Evolutionary conservation across 2,888 invertebrate genomes (phyloP).

Genomic region (Stegophylla sp.): DNA sequence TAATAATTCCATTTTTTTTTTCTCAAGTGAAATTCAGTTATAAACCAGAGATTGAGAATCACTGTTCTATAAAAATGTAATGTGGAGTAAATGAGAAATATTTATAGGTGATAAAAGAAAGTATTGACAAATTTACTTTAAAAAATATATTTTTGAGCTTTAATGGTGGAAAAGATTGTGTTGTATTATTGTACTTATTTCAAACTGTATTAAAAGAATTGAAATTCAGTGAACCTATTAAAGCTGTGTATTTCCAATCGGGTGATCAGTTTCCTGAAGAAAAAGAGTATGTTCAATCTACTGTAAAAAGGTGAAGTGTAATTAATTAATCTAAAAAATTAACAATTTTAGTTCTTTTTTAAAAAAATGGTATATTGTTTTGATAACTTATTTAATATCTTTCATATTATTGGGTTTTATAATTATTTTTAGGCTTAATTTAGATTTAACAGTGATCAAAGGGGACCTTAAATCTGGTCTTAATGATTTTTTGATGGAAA

Average conservation of each 20-base stretch:
- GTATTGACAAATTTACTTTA: slow-evolving; percentile 72
- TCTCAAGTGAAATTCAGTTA: too few species aligned
- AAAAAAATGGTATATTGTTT: neutral
- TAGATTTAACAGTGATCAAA: slow-evolving; percentile 44
- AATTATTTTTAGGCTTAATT: slow-evolving; percentile 49
- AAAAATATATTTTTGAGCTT: slow-evolving; percentile 88
- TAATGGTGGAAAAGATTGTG: slow-evolving; percentile 99
- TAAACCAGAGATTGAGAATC: too few species aligned
- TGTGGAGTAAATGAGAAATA: neutral
- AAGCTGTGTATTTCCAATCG: slow-evolving; percentile 81
- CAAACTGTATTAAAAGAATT: slow-evolving; percentile 66
- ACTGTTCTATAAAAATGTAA: neutral
- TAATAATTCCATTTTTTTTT: too few species aligned
- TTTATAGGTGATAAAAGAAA: slow-evolving; percentile 65
- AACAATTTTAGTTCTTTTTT: neutral
- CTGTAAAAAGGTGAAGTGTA: slow-evolving; percentile 69
- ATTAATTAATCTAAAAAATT: neutral
- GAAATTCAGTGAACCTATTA: slow-evolving; percentile 62
- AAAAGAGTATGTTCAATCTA: slow-evolving; percentile 80
- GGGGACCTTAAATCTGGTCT: slow-evolving; percentile 54
- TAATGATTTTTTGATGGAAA: slow-evolving; percentile 21
- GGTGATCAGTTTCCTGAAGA: slow-evolving; percentile 84
- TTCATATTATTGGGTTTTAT: neutral
- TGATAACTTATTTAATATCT: neutral
- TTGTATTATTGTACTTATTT: slow-evolving; percentile 82